Conservation (phyloP, 2,113 vertebrate species). For the Misgurnus anguillicaudatus region DNA sequence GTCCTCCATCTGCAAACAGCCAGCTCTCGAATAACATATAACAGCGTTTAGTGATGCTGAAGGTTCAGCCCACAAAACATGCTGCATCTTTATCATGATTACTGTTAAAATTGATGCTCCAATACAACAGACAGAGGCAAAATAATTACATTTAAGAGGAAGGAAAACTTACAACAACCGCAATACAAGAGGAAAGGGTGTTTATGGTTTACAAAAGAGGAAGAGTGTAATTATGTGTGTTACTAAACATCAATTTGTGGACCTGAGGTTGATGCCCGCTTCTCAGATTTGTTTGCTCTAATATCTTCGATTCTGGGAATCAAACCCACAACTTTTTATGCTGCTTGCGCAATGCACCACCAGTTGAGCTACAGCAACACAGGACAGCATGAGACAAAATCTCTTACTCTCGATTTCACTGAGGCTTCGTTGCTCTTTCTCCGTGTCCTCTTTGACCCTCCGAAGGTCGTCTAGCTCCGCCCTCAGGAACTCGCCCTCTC, state of each 20-base stretch:
- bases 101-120: background rate
- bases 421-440: constrained; percentile 93
- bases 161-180: background rate
- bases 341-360: too few relatives aligned
- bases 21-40: background rate
- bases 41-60: background rate
- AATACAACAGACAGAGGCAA: background rate
- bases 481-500: constrained; percentile 90
- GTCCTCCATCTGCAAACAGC: background rate
- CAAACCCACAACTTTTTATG: too few relatives aligned
- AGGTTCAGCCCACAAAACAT: background rate
- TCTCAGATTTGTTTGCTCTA: too few relatives aligned
- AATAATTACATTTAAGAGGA: background rate
- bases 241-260: too few relatives aligned
- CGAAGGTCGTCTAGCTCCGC: constrained; percentile 91
- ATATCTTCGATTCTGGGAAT: too few relatives aligned
- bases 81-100: too few relatives aligned
- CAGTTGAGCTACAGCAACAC: too few relatives aligned
- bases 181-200: background rate
- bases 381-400: background rate
- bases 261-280: too few relatives aligned
- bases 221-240: background rate
- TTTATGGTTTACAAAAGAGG: background rate
- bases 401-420: constrained; percentile 91
- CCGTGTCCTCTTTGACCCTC: constrained; percentile 85